Base-by-base conservation (phyloP, 2,888 invertebrate genomes). In the Aphrophora alni region DNA sequence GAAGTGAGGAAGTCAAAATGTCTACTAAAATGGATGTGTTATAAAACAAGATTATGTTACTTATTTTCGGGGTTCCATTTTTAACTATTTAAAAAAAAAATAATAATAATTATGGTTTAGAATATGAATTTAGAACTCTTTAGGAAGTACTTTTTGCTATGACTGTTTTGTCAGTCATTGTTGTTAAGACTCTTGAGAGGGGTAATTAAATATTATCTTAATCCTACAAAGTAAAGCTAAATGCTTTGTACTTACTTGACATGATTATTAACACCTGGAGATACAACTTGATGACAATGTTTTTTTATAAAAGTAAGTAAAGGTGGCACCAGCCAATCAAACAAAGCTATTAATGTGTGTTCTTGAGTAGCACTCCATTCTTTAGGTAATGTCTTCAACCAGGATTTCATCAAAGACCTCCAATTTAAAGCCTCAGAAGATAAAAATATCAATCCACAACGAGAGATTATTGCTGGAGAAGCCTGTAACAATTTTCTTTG, bases 381-480 rank as follows among this genome's bases (percentile, higher is more conserved):
- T n/a, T 80, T 75, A 7, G 83, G 83, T 21, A 84, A 33, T 26
- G 89, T 90, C 8, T 92, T 92, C 0, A 96, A 85, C 97, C 98
- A 98, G 0, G 96, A 96, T 83, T 91, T 91, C 28, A 95, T 91
- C 86, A 97, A 93, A 0, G 97, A 94, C 83, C 90, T 89, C 93
- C 96, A 97, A 3, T 97, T 97, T 7, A 98, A 89, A 0, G 95
- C 93, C 0, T 91, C 88, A 0, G 97, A 94, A 88, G 98, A 97
- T 91, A 98, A 92, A 87, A 95, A 97, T 84, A 97, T 94, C 95
- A 97, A 96, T 70, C 96, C 96, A 88, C 96, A 97, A 78, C 96
- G 91, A 17, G 95, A 96, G 21, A 96, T 95, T 4, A 96, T 96
- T 8, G 96, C 96, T 25, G 96, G 97, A 0, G 95, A 95, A 0